Base-by-base conservation (phyloP, 2,888 invertebrate genomes). In the Diaphora mendica region DNA sequence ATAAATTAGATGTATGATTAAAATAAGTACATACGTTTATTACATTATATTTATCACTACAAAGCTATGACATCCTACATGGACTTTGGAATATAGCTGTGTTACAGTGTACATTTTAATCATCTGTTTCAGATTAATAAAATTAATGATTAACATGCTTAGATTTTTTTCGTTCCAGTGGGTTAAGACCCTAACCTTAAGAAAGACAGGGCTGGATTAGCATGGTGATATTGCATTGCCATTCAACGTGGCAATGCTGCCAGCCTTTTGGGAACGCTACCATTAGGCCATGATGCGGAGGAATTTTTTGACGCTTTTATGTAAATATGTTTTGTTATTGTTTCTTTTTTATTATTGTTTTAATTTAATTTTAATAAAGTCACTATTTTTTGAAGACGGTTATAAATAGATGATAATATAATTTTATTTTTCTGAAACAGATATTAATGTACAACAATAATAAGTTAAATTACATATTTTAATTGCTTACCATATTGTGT, bases 71-170 rank as follows among this genome's bases (percentile, higher is more conserved):
- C 78, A 76, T 77, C 74, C 79, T 85, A 86, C 82, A 33, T 80
- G 86, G 86, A 86, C 92, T 92, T 92, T 92, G 92, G 92, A 88
- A 87, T 86, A 85, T 85, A 92, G 92, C 92, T 92, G 91, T 84
- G 85, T 86, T 59, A 76, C 82, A 80, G 71, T 82, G 79, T 85
- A 84, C 73, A 77, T 66, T 59, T 3, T 5, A 59, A 48, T 66
- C 26, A 75, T 65, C 59, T 67, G 66, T 75, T 72, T 75, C 17
- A 66, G 20, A 70, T 64, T 9, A 68, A 71, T 64, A 69, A 69
- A 69, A 64, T 26, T 42, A 62, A 42, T 15, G 7, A 33, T 0
- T 33, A 35, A 9, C 7, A 7, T 8, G 17, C 23, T 64, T 35
- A 17, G 5, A 64, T 3, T 33, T 33, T 17, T 23, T 35, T 33